Evolutionary conservation across 2,113 vertebrate genomes (phyloP), one percentile per base, ranked within the genome.

Genomic region (Malurus elegans): DNA sequence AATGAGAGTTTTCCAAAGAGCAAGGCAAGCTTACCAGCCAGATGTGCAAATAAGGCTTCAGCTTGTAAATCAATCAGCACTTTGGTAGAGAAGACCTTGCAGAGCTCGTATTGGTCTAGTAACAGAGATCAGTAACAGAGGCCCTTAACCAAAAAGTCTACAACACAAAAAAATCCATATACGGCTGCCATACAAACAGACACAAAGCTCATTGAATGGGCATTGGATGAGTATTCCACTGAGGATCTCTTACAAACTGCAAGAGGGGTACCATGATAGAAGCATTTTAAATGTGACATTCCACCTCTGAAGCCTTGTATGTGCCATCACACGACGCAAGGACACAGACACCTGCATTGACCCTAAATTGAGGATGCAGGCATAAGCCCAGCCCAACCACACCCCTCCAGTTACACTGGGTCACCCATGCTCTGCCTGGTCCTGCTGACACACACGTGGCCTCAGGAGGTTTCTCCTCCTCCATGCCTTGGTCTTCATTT

Each of bases 41-140:
- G 81, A 70, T 90, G 93, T 95, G 83, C 91, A 97, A 97, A 90
- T 93, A 96, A 96, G 93, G 95, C 97, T 96, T 96, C 79, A 57
- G 60, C 92, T 86, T 93, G 29, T 78, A 64, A 94, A 87, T 93
- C 90, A 72, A 58, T 82, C 42, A 88, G 71, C 24, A 7, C 92
- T 93, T 53, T 91, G 90, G 70, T 66, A 94, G 87, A 93, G 74
- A 91, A 87, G 84, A 76, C 62, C 93, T 74, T 79, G 45, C 72
- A 93, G 26, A 96, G 67, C 40, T 95, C 31, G 0, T 66, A 89
- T 75, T 90, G 95, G 91, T 95, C 90, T 93, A 88, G 80, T 9
- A 38, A 38, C 38, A 38, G 38, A 38, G 70, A 82, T 93, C 90
- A 92, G 78, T 94, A 95, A 92, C 53, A 96, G 91, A 96, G 93